Evolutionary conservation across 2,113 vertebrate species (phyloP).

Genomic region (Galbula dea): DNA sequence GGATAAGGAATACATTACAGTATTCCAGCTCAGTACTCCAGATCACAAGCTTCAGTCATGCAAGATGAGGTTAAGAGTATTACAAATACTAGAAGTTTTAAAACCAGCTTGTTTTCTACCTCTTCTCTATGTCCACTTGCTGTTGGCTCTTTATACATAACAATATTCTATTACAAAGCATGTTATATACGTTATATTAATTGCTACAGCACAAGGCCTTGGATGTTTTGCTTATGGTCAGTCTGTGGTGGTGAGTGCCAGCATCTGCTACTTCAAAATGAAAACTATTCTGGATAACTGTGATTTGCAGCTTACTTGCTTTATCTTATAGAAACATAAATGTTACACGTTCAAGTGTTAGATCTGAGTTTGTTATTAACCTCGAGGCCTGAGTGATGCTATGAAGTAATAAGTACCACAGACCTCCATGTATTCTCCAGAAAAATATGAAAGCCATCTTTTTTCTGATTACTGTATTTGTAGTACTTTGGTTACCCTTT

Average conservation of each 20-base stretch:
- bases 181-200: rapidly evolving
- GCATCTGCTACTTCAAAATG: neutral
- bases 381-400: neutral
- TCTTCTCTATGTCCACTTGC: rapidly evolving
- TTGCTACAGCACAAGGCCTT: neutral
- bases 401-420: neutral
- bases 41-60: neutral
- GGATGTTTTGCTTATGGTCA: neutral
- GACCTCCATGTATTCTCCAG: rapidly evolving
- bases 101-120: neutral
- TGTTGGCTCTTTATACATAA: neutral
- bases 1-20: too few relatives aligned
- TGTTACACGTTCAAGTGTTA: neutral
- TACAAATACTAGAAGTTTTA: neutral
- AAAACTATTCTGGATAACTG: neutral
- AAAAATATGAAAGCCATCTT: neutral
- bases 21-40: neutral
- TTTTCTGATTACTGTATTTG: neutral
- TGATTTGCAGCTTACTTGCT: neutral
- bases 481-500: neutral
- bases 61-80: neutral
- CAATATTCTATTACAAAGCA: neutral
- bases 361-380: neutral
- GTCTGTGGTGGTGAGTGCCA: neutral
- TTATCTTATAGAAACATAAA: neutral